Conservation (phyloP, 1,140 invertebrate species). For the Anadara kagoshimensis region DNA sequence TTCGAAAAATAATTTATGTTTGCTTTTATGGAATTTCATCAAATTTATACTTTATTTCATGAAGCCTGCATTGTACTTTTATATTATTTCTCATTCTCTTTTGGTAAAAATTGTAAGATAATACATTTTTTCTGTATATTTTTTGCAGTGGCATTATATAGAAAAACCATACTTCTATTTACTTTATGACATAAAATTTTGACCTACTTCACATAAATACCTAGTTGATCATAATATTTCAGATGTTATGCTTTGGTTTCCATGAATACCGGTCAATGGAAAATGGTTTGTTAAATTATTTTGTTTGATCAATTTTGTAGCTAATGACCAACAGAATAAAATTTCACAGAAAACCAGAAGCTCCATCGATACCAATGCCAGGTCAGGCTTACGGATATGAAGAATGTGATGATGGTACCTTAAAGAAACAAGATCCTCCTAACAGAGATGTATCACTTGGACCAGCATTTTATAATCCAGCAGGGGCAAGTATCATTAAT, state of each 20-base stretch:
- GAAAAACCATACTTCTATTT: no score
- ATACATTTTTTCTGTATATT: no score
- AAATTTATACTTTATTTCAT: no score
- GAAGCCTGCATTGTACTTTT: no score
- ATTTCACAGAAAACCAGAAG: conserved; percentile 71
- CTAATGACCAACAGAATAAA: conserved; percentile 65
- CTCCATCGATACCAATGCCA: conserved; percentile 72
- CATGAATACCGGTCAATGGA: background rate
- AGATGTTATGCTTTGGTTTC: background rate
- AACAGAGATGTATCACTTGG: conserved; percentile 67
- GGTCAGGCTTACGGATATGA: conserved; percentile 73
- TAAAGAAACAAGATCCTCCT: conserved; percentile 71
- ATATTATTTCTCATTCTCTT: no score
- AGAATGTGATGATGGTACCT: conserved; percentile 71
- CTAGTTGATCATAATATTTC: background rate
- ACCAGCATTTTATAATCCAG: conserved; percentile 71
- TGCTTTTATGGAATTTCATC: no score
- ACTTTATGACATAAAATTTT: no score
- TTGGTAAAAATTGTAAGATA: no score
- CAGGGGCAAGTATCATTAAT: conserved; percentile 47
- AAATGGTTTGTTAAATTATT: background rate
- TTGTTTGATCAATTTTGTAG: conserved; percentile 41
- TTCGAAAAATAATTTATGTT: no score
- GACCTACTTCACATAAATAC: no score
- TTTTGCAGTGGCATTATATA: no score